Evolutionary conservation across 2,113 vertebrate genomes (phyloP).

Genomic region (Pan troglodytes): DNA sequence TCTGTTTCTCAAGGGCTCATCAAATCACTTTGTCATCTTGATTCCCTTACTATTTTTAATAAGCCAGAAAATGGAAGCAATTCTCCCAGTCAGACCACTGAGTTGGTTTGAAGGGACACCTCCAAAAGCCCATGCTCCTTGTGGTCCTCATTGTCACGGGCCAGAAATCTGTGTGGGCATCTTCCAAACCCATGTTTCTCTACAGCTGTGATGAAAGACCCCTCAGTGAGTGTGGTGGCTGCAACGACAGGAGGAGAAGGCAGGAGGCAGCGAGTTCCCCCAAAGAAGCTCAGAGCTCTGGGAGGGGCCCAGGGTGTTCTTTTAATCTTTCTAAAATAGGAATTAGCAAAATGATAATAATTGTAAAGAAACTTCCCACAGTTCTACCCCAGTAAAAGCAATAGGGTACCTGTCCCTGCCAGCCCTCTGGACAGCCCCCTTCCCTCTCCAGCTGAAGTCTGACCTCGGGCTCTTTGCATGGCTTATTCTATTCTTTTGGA

Average conservation of each 20-base stretch:
- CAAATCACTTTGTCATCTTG: conserved; percentile 3
- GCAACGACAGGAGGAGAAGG: neutral
- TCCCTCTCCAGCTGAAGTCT: neutral
- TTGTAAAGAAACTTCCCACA: neutral
- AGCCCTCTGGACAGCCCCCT: neutral
- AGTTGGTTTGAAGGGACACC: neutral
- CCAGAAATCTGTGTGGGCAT: neutral
- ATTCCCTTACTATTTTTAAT: conserved; percentile 45
- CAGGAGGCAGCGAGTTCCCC: neutral
- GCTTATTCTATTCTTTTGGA: neutral
- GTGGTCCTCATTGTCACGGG: neutral
- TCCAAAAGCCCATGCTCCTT: neutral
- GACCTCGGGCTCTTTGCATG: neutral
- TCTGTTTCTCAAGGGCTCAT: neutral
- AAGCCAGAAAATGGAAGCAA: conserved; percentile 18
- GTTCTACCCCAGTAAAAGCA: neutral
- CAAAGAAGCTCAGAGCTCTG: neutral
- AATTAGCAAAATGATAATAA: neutral
- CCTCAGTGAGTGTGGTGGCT: neutral
- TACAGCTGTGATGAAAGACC: neutral
- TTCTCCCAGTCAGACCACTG: neutral
- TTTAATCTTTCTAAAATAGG: neutral
- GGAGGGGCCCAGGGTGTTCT: neutral
- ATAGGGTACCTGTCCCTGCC: neutral
- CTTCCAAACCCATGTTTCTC: neutral